Base-by-base conservation (phyloP, 1,140 invertebrate genomes). In the Diachasma alloeum region DNA sequence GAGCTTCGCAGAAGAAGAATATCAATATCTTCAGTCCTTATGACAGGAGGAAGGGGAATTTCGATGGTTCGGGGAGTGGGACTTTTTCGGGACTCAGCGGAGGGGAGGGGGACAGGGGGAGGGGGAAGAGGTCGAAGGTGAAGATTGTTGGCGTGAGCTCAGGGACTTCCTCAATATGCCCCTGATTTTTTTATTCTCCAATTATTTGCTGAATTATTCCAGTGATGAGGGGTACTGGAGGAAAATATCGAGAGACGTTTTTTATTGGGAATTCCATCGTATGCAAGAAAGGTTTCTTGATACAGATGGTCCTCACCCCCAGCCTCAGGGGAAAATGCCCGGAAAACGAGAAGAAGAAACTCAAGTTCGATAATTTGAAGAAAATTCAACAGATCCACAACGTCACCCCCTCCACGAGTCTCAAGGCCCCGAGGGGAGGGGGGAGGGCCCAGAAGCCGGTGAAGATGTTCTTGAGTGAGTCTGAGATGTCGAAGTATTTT, bases 361-460 rank as follows among this genome's bases (percentile, higher is more conserved):
- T 72, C 8, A 37, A 56, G 17, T 72, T 72, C 15, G 22, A 56
- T 11, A 72, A 56, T 26, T 24, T 72, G 37, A 72, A 72, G 48
- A 72, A 36, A 53, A 72, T 72, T 8, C 6, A 72, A n/a, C 19
- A 72, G 19, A 72, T 72, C 15, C 70, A 72, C 48, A 26, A 48
- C 44, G n/a, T n/a, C n/a, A n/a, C 13, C n/a, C 44, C 44, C n/a
- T 11, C 44, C n/a, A n/a, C n/a, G n/a, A 48, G 5, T 13, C n/a
- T n/a, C 11, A 8, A 5, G n/a, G 5, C 13, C 13, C 11, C 44
- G 4, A 37, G 36, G 13, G 4, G 5, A 48, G 13, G 4, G 3
- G 11, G 5, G n/a, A 48, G 13, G 13, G 4, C 44, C 13, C 44
- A 48, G 44, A 48, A 48, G 13, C 17, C 17, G 9, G 5, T 22